Percentiles rank a stretch among this genome's conserved stretches.
These are phyloP conservation scores for Troglohyphantes excavatus DNA, from an alignment of 2,888 invertebrate genomes.

Conservation along the genomic window DNA sequence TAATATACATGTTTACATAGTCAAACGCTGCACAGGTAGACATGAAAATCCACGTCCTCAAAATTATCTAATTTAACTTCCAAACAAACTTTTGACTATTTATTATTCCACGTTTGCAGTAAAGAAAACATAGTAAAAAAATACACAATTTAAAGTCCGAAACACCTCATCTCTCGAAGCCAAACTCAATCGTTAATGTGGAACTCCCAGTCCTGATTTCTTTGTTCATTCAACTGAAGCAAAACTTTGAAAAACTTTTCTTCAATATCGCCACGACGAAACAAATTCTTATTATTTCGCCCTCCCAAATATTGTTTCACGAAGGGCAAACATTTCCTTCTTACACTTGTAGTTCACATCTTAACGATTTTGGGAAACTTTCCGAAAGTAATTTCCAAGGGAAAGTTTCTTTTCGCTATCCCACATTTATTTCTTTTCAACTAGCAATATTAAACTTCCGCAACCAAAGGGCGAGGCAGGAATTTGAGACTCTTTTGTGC, in stretches of 20 bases:
- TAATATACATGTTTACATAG: too few relatives aligned
- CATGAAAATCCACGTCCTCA: too few relatives aligned
- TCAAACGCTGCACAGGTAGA: too few relatives aligned
- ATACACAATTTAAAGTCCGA: background rate
- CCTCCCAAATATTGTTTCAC: slow-evolving; percentile 66
- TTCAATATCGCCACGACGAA: slow-evolving; percentile 58
- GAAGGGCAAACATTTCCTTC: slow-evolving; percentile 32
- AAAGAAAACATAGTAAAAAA: too few relatives aligned
- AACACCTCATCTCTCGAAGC: background rate
- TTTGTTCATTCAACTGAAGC: slow-evolving; percentile 32
- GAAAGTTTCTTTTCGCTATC: slow-evolving; percentile 68
- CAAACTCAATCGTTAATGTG: background rate
- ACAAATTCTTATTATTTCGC: slow-evolving; percentile 73
- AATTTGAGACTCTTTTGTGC: slow-evolving; percentile 7
- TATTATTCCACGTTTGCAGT: too few relatives aligned
- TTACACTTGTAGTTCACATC: slow-evolving; percentile 66
- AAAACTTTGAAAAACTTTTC: slow-evolving; percentile 51
- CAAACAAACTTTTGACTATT: too few relatives aligned
- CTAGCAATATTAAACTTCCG: slow-evolving; percentile 73
- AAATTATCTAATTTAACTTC: too few relatives aligned
- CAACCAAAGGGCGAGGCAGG: slow-evolving; percentile 19
- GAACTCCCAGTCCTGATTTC: slow-evolving; percentile 1
- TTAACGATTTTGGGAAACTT: slow-evolving; percentile 77
- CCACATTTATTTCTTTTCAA: slow-evolving; percentile 51
- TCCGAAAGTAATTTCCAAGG: slow-evolving; percentile 75